phyloP scores from a whole-genome alignment of 2,113 vertebrate genomes.

The Cricetomys ansorgei region DNA sequence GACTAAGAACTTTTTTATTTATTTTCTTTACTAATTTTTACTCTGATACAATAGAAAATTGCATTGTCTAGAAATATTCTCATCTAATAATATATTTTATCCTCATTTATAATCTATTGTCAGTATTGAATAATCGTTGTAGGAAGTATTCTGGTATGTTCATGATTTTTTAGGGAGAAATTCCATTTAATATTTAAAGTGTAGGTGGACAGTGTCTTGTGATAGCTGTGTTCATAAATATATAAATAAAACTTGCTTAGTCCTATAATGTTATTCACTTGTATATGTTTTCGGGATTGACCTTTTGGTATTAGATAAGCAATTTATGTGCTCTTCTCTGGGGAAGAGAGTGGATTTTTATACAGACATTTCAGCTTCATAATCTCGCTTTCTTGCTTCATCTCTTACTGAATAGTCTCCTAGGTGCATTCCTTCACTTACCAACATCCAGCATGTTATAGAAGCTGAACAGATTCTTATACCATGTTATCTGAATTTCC shows the following conservation, averaged over 20 bases:
- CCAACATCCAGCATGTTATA: background rate
- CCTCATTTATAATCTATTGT: background rate
- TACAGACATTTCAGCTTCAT: background rate
- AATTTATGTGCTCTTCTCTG: background rate
- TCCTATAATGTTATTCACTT: background rate
- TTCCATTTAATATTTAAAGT: conserved; percentile 35
- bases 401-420: background rate
- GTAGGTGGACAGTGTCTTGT: background rate
- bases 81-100: background rate
- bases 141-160: background rate
- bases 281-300: background rate
- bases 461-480: background rate
- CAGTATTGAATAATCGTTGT: conserved; percentile 16
- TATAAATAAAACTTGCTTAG: background rate
- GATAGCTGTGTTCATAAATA: background rate
- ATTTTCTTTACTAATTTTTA: background rate
- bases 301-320: background rate
- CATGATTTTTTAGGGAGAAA: background rate
- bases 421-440: background rate
- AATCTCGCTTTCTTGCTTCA: background rate
- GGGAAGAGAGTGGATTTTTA: background rate
- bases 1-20: background rate
- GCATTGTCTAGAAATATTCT: background rate
- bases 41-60: background rate
- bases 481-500: background rate